Conservation (phyloP, 2,113 vertebrate species). For the Dromaius novaehollandiae region DNA sequence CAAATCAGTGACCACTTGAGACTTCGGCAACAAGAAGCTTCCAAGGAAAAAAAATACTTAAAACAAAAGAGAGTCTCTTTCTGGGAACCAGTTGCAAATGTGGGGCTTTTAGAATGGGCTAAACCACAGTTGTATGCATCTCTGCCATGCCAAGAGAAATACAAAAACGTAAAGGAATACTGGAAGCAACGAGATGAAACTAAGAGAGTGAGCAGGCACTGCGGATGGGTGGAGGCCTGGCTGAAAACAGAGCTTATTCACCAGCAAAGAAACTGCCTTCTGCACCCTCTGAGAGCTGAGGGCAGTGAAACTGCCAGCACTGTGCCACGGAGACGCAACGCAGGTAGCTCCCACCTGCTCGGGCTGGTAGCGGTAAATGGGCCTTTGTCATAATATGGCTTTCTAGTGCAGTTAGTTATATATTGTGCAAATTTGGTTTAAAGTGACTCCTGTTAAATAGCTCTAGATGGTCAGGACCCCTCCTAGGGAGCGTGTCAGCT, state of each 20-base stretch:
- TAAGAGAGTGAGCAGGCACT: accelerated
- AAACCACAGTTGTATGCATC: not conserved
- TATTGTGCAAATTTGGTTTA: not conserved
- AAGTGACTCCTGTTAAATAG: not conserved
- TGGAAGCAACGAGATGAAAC: not conserved
- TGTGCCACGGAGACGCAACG: not conserved
- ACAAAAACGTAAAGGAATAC: not conserved
- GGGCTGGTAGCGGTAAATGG: not conserved
- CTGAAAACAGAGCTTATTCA: not conserved
- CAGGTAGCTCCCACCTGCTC: accelerated
- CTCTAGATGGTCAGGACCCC: accelerated
- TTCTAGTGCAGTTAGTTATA: not conserved
- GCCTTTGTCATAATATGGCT: not conserved
- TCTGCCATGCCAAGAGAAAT: not conserved
- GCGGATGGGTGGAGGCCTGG: accelerated
- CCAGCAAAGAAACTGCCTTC: accelerated
- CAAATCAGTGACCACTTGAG: not conserved
- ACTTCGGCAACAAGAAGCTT: not conserved
- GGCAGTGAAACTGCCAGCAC: accelerated
- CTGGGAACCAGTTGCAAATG: not conserved
- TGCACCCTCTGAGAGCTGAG: accelerated
- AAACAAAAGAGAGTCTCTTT: not conserved
- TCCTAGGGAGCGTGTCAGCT: not conserved
- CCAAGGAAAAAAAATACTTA: not conserved
- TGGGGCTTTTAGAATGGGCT: not conserved